Evolutionary conservation across 2,888 invertebrate genomes (phyloP).

Genomic region (Silvanus unidentatus): DNA sequence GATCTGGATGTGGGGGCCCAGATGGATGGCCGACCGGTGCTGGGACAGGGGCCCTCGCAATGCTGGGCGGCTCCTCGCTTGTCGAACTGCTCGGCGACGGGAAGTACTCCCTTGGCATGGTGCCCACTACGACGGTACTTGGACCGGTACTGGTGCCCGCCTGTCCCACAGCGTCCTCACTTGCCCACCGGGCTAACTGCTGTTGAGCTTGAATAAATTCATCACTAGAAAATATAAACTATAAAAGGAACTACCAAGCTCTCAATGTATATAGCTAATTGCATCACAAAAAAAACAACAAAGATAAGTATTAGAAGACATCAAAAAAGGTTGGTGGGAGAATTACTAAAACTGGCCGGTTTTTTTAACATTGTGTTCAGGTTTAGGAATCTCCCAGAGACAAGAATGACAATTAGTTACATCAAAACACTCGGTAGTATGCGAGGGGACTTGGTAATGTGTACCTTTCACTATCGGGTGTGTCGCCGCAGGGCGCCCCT

Average conservation of each 20-base stretch:
- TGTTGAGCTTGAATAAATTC: slow-evolving; percentile 96
- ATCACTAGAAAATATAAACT: slow-evolving; percentile 89
- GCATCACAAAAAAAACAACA: slow-evolving; percentile 2
- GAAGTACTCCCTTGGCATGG: slow-evolving; percentile 53
- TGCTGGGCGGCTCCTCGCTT: slow-evolving; percentile 52
- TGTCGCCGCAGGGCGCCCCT: slow-evolving; percentile 65
- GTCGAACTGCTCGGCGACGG: slow-evolving; percentile 53
- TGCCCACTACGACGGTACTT: slow-evolving; percentile 21
- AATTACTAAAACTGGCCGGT: background rate
- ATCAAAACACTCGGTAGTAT: too few relatives aligned
- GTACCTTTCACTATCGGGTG: slow-evolving; percentile 86
- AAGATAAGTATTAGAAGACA: background rate
- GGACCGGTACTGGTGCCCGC: slow-evolving; percentile 37
- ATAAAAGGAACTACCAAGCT: slow-evolving; percentile 58
- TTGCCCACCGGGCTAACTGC: slow-evolving; percentile 93
- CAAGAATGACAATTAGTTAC: too few relatives aligned
- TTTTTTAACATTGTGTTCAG: background rate
- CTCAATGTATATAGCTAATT: slow-evolving; percentile 10
- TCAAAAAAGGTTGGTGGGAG: background rate
- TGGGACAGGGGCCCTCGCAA: slow-evolving; percentile 49
- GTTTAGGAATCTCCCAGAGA: too few relatives aligned
- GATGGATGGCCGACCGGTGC: slow-evolving; percentile 40
- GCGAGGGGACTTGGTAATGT: background rate
- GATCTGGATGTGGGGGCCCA: slow-evolving; percentile 42
- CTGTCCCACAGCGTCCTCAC: slow-evolving; percentile 64